Base-by-base conservation (phyloP, 2,113 vertebrate genomes). In the Oreochromis niloticus region DNA sequence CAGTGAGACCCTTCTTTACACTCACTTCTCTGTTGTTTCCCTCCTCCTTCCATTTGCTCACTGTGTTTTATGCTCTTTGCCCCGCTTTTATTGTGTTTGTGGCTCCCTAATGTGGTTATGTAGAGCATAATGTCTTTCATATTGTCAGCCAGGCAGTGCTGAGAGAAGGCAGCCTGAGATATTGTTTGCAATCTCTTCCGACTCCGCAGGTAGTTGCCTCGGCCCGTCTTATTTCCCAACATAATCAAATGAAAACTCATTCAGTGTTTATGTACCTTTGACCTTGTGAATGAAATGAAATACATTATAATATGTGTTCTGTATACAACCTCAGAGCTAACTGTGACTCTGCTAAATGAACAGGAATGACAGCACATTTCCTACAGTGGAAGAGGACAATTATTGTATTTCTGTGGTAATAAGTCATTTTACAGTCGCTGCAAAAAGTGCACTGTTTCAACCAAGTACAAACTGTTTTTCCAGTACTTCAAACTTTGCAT, bases 61-160 rank as follows among this genome's bases (percentile, higher is more conserved):
- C 83, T 6, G 6, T 94, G 90, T 93, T 95, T 95, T 94, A 94
- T 95, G 89, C 90, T 94, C 89, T 93, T 92, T 91, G 87, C 84
- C 48, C 88, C n/a, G 81, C 85, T 87, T 88, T 94, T 91, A 94
- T 94, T 94, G 93, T 94, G 93, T 95, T 94, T 94, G 93, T 68
- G 88, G 92, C 91, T 95, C 94, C 94, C 94, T 94, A 93, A 94
- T 91, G 94, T 91, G 87, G 93, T 95, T 95, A 94, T 93, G 92
- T 91, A 87, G 88, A 91, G 91, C 78, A 56, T 93, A 94, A 93
- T 93, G 93, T 93, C 87, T 93, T 88, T 93, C 87, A 93, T 94
- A 90, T 89, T 93, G 94, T 94, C 90, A 91, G 90, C 89, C 79
- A 14, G 87, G 54, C 34, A 89, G 86, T 50, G 19, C 91, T 80